Conservation (phyloP, 2,888 invertebrate species). For the Mesorhabditis sp. region DNA sequence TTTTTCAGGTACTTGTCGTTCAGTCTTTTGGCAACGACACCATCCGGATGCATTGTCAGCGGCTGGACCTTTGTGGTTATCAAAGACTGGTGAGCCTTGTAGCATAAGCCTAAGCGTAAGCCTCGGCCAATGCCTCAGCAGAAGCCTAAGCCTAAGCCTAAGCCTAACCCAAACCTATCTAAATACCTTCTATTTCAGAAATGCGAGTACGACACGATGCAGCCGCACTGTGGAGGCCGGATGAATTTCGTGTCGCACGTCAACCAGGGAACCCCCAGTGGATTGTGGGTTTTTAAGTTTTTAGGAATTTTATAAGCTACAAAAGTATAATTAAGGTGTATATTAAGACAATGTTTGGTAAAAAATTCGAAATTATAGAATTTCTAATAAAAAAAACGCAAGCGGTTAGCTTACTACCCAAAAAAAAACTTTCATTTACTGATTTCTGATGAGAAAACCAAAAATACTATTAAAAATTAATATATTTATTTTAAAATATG, state of each 20-base stretch:
- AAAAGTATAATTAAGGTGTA: no score
- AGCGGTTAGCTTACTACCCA: no score
- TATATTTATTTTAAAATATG: no score
- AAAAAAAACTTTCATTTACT: no score
- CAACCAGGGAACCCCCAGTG: slow-evolving; percentile 43
- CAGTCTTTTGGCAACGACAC: slow-evolving; percentile 57
- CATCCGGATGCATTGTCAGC: slow-evolving; percentile 57
- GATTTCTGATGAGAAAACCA: no score
- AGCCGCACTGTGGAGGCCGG: slow-evolving; percentile 54
- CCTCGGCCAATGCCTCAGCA: not conserved
- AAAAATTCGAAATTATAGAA: no score
- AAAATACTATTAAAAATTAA: no score
- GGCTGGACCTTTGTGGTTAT: slow-evolving; percentile 53
- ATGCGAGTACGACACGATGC: slow-evolving; percentile 53
- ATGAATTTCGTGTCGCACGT: slow-evolving; percentile 56
- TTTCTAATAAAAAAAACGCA: no score
- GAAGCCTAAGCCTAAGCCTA: not conserved
- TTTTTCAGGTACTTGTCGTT: slow-evolving; percentile 46
- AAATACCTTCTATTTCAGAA: slow-evolving; percentile 23
- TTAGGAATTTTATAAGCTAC: no score
- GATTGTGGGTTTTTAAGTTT: slow-evolving; percentile 38
- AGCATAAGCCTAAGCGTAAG: not conserved
- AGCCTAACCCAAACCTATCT: not conserved
- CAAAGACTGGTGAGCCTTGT: slow-evolving; percentile 40
- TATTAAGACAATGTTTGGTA: no score